phyloP scores from a whole-genome alignment of 2,888 invertebrate species.

The Phasia obesa region DNA sequence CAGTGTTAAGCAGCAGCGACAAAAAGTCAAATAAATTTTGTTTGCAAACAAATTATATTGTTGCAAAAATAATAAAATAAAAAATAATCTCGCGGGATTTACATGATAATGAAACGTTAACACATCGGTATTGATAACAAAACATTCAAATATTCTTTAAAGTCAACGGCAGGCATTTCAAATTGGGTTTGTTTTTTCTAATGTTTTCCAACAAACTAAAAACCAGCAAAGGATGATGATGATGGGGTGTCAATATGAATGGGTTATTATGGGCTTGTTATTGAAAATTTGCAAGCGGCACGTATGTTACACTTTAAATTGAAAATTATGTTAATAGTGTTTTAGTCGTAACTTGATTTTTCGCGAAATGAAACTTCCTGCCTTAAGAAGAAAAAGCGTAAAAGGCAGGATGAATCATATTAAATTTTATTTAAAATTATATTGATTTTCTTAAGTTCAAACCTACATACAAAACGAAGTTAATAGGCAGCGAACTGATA shows the following conservation, averaged over 20 bases:
- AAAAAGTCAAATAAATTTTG: slow-evolving; percentile 65
- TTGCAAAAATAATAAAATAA: slow-evolving; percentile 37
- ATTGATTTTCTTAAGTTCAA: slow-evolving; percentile 26
- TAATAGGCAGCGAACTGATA: slow-evolving; percentile 50
- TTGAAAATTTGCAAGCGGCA: slow-evolving; percentile 45
- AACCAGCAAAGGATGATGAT: slow-evolving; percentile 44
- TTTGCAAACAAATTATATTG: slow-evolving; percentile 69
- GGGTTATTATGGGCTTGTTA: slow-evolving; percentile 50
- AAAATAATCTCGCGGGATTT: slow-evolving; percentile 65
- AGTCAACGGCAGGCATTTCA: slow-evolving; percentile 1
- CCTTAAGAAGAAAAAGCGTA: not conserved
- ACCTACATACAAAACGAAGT: slow-evolving; percentile 47
- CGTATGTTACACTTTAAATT: slow-evolving; percentile 54
- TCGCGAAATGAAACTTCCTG: slow-evolving; percentile 46
- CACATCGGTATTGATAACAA: slow-evolving; percentile 56
- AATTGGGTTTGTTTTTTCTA: slow-evolving; percentile 39
- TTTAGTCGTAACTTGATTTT: slow-evolving; percentile 24
- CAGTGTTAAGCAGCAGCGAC: slow-evolving; percentile 53
- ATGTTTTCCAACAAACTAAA: slow-evolving; percentile 8
- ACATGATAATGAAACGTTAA: slow-evolving; percentile 62
- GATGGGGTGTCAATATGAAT: slow-evolving; percentile 45
- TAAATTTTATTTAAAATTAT: slow-evolving; percentile 61
- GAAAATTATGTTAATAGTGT: slow-evolving; percentile 63
- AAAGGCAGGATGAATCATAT: slow-evolving; percentile 59
- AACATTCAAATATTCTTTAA: slow-evolving; percentile 7